Conservation (phyloP, 1,140 invertebrate genomes). For the Pemphigus obesinymphae region DNA sequence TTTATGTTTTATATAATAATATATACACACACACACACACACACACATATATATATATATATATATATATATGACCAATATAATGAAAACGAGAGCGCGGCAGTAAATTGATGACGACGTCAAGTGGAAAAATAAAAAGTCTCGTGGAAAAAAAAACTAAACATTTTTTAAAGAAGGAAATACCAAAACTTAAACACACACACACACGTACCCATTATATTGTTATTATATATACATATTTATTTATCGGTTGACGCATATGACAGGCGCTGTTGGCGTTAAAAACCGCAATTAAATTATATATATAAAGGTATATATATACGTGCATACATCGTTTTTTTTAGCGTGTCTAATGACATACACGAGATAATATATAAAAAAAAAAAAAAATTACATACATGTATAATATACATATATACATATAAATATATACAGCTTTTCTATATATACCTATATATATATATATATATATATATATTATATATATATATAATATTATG, state of each 20-base stretch:
- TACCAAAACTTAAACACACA: not conserved
- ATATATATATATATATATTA: too few relatives aligned
- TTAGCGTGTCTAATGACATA: slow-evolving; percentile 27
- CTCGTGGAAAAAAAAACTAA: not conserved
- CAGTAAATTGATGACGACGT: not conserved
- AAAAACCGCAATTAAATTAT: slow-evolving; percentile 29
- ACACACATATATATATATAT: too few relatives aligned
- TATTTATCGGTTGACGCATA: not conserved
- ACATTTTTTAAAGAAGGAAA: too few relatives aligned
- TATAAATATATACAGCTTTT: too few relatives aligned
- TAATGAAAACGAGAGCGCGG: not conserved
- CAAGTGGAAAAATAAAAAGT: not conserved
- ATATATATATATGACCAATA: not conserved
- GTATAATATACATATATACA: too few relatives aligned
- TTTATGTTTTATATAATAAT: too few relatives aligned
- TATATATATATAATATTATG: too few relatives aligned
- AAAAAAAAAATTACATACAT: too few relatives aligned
- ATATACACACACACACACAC: too few relatives aligned
- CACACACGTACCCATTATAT: not conserved
- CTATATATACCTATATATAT: too few relatives aligned
- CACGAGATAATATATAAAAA: not conserved
- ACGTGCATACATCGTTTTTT: not conserved
- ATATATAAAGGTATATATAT: not conserved
- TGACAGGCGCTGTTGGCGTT: slow-evolving; percentile 16
- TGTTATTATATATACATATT: too few relatives aligned